Evolutionary conservation across 1,140 invertebrate genomes (phyloP).

Genomic region (Hestina assimilis): DNA sequence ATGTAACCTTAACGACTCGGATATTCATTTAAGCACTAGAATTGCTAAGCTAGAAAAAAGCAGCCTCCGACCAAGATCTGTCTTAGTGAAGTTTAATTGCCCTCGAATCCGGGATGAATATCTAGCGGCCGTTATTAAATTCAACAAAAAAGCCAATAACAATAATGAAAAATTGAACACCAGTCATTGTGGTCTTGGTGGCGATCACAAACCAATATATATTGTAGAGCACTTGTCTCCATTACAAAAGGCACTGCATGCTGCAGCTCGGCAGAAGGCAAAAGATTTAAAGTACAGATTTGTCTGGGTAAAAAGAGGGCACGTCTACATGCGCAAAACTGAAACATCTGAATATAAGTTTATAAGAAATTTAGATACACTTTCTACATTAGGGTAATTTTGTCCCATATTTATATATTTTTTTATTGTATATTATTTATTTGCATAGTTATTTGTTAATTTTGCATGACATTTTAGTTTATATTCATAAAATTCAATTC

Average conservation of each 20-base stretch:
- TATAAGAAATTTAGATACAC: not conserved
- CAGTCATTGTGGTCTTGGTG: conserved; percentile 9
- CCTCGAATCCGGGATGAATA: conserved; percentile 23
- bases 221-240: conserved; percentile 37
- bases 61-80: conserved; percentile 16
- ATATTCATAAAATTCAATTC: not conserved
- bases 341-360: not conserved
- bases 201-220: conserved; percentile 31
- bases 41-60: conserved; percentile 22
- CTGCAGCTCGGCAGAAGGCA: not conserved
- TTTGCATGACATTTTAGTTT: not conserved
- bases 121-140: conserved; percentile 22
- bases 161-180: conserved; percentile 22
- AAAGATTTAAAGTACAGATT: not conserved
- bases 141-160: conserved; percentile 24
- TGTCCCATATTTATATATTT: too few relatives aligned
- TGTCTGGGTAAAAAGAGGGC: not conserved
- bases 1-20: conserved; percentile 22
- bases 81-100: conserved; percentile 24
- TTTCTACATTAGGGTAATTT: not conserved
- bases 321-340: not conserved
- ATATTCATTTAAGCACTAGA: conserved; percentile 21
- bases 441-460: not conserved
- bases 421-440: too few relatives aligned
- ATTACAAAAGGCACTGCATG: conserved; percentile 26